Conservation (phyloP, 2,113 vertebrate species). For the Ictidomys tridecemlineatus region DNA sequence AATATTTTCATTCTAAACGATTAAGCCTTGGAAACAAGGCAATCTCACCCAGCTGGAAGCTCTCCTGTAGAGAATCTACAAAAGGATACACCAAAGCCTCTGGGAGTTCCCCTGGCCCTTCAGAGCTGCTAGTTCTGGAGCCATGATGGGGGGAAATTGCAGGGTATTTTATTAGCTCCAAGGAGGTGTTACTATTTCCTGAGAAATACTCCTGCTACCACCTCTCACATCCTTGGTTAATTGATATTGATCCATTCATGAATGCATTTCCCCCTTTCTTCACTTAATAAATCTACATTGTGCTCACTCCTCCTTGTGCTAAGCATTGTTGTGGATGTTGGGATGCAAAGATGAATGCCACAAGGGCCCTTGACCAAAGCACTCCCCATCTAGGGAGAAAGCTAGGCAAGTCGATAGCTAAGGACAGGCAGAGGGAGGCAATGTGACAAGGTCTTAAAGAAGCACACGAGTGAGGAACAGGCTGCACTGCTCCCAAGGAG, state of each 20-base stretch:
- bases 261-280: background rate
- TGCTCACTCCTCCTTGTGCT: background rate
- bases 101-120: background rate
- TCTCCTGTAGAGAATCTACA: background rate
- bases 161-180: background rate
- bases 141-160: background rate
- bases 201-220: background rate
- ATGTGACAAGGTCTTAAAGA: background rate
- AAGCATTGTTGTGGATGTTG: background rate
- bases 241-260: background rate
- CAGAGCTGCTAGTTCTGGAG: background rate
- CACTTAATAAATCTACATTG: background rate
- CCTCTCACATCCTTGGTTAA: background rate
- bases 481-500: too few species aligned
- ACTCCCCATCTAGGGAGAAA: background rate
- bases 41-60: background rate
- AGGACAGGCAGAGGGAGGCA: background rate
- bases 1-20: constrained; percentile 33
- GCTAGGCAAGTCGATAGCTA: background rate
- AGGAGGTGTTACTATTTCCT: background rate
- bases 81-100: background rate
- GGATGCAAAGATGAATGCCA: background rate
- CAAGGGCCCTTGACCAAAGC: background rate
- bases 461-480: fast-evolving
- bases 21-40: background rate